Evolutionary conservation across 2,888 invertebrate genomes (phyloP), one percentile per base, ranked within the genome.

Genomic region (Andrena trimmerana): DNA sequence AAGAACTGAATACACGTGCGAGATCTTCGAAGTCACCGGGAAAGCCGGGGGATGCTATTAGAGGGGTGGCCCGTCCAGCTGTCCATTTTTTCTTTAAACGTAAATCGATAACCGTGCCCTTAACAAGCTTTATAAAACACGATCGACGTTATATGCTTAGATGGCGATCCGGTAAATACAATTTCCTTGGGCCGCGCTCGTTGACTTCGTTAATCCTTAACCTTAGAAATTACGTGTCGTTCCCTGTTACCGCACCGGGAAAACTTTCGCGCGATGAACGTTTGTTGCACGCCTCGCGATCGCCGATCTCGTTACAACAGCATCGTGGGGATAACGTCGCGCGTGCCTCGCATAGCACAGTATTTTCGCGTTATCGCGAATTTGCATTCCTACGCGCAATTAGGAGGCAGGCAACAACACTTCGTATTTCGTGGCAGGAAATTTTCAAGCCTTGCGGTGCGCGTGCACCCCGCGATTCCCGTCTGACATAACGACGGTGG

Each of bases 191-290:
- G 66, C 63, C 59, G 10, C 16, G 65, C 24, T 62, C 62, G 33
- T 57, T 8, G 60, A 68, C 42, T 73, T 77, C 83, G 78, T 87
- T 78, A 85, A 83, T 87, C 80, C 80, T 65, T 68, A 66, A 33
- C 48, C 48, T 57, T 73, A 65, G 54, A 33, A 63, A 85, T 84
- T 72, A 42, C 54, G 60, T 66, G 66, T 62, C 16, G 60, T 13
- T 16, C 3, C 31, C n/a, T n/a, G 67, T 62, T 52, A 31, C n/a
- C 20, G 50, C 68, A 8, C 16, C 29, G 65, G 54, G 60, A 13
- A n/a, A 54, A 50, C 31, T 66, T 68, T 50, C 69, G 36, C 29
- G 13, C 27, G n/a, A 16, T 57, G 59, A 63, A 57, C 74, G 69
- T 69, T 59, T 33, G 69, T 78, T 75, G 71, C 80, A 52, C 29